Conservation (phyloP, 2,113 vertebrate genomes). For the Phylloscopus whistleri region DNA sequence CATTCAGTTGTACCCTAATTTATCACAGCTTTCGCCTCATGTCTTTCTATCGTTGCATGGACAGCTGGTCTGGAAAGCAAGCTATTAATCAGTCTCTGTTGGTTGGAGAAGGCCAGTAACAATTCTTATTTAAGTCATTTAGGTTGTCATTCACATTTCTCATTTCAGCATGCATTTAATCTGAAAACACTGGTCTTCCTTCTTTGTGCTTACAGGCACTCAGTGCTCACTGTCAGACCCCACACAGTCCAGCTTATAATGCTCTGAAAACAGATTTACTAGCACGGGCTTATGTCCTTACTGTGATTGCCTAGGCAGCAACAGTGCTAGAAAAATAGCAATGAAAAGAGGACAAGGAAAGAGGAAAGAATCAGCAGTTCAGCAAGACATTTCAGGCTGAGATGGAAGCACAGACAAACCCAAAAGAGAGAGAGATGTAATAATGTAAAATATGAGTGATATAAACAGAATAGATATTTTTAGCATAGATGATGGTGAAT, state of each 20-base stretch:
- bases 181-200: background rate
- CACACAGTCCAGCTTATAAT: background rate
- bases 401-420: background rate
- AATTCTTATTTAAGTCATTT: slow-evolving; percentile 46
- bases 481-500: background rate
- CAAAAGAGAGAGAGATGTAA: background rate
- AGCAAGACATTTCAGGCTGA: background rate
- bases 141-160: slow-evolving; percentile 12
- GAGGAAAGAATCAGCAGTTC: background rate
- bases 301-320: background rate
- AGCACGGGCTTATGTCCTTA: background rate
- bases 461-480: background rate
- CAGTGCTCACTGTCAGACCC: background rate
- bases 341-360: background rate
- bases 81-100: slow-evolving; percentile 57
- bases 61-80: slow-evolving; percentile 36
- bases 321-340: background rate
- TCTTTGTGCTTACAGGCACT: background rate
- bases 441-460: background rate
- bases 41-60: background rate
- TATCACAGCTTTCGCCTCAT: slow-evolving; percentile 18
- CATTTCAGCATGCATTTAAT: slow-evolving; percentile 13
- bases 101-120: slow-evolving; percentile 2
- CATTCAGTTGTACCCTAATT: slow-evolving; percentile 43
- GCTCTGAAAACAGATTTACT: background rate